A percentile compares a stretch with the other conserved stretches of the same genome.
These are phyloP conservation scores for Cecropterus lyciades DNA, from an alignment of 1,140 invertebrate species.

Conservation along the genomic window DNA sequence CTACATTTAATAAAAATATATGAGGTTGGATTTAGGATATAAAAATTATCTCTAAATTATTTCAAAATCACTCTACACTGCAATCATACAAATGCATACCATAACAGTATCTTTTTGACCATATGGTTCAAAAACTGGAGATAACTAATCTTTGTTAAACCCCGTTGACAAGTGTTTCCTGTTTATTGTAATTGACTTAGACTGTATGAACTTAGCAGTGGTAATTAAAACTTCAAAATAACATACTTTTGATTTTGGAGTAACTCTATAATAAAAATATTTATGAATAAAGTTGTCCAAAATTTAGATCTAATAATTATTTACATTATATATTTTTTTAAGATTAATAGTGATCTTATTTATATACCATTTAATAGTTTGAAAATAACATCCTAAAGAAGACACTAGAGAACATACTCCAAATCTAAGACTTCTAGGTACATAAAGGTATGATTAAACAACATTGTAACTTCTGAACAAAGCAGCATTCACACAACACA, in stretches of 20 bases:
- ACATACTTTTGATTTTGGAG: slow-evolving; percentile 27
- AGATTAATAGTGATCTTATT: slow-evolving; percentile 31
- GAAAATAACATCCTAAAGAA: slow-evolving; percentile 28
- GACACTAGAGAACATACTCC: slow-evolving; percentile 33
- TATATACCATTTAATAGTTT: slow-evolving; percentile 35
- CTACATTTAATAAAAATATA: neutral
- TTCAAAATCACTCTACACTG: no score
- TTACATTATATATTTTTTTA: slow-evolving; percentile 29
- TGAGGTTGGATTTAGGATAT: neutral
- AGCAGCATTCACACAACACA: slow-evolving; percentile 68
- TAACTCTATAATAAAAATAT: slow-evolving; percentile 37
- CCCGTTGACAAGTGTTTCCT: slow-evolving; percentile 46
- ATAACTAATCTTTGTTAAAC: neutral
- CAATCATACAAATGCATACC: slow-evolving; percentile 3
- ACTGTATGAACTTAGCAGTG: slow-evolving; percentile 62
- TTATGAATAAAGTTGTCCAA: slow-evolving; percentile 38
- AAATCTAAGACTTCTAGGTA: slow-evolving; percentile 33
- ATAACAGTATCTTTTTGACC: no score
- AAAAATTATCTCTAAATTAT: no score
- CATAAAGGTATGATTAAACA: slow-evolving; percentile 14
- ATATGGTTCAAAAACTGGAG: no score
- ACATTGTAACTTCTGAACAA: slow-evolving; percentile 61
- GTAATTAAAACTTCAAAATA: slow-evolving; percentile 37
- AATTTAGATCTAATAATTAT: slow-evolving; percentile 38
- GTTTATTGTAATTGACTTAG: slow-evolving; percentile 55